Percentiles rank a stretch among this genome's conserved stretches.
Conservation (phyloP, 2,888 invertebrate genomes). For the Poecilobothrus nobilitatus region DNA sequence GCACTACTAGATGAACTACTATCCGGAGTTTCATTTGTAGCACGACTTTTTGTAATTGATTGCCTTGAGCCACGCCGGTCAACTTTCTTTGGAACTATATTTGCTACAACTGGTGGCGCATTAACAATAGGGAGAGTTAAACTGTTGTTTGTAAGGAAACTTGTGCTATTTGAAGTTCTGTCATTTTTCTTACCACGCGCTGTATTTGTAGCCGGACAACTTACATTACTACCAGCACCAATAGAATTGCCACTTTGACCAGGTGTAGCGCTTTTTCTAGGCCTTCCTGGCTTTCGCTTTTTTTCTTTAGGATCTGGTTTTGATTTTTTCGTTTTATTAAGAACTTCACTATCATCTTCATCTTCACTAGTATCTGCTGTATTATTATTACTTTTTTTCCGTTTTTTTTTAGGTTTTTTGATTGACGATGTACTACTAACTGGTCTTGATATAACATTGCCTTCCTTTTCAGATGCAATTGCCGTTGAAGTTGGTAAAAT, state of each 20-base stretch:
- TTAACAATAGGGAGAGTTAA: constrained; percentile 12
- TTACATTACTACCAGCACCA: constrained; percentile 2
- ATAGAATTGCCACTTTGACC: constrained; percentile 20
- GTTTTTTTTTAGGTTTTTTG: constrained; percentile 20
- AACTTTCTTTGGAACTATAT: constrained; percentile 22
- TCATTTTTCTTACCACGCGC: constrained; percentile 39
- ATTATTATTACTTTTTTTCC: constrained; percentile 28
- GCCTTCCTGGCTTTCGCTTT: constrained; percentile 36
- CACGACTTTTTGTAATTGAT: constrained; percentile 29
- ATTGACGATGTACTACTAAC: constrained; percentile 28
- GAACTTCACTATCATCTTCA: constrained; percentile 26
- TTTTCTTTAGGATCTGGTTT: constrained; percentile 46
- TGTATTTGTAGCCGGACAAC: constrained; percentile 27
- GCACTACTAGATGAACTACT: constrained; percentile 28
- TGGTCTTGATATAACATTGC: constrained; percentile 23
- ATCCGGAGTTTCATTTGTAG: constrained; percentile 28
- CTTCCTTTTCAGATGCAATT: not conserved
- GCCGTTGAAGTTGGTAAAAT: not conserved
- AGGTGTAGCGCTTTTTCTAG: constrained; percentile 33
- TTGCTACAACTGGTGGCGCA: not conserved
- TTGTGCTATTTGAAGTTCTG: constrained; percentile 26
- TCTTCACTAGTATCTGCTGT: constrained; percentile 37
- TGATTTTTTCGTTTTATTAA: constrained; percentile 48
- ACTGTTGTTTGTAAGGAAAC: constrained; percentile 26
- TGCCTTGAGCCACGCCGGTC: constrained; percentile 28